Base-by-base conservation (phyloP, 2,113 vertebrate species). In the Anhinga rufa region DNA sequence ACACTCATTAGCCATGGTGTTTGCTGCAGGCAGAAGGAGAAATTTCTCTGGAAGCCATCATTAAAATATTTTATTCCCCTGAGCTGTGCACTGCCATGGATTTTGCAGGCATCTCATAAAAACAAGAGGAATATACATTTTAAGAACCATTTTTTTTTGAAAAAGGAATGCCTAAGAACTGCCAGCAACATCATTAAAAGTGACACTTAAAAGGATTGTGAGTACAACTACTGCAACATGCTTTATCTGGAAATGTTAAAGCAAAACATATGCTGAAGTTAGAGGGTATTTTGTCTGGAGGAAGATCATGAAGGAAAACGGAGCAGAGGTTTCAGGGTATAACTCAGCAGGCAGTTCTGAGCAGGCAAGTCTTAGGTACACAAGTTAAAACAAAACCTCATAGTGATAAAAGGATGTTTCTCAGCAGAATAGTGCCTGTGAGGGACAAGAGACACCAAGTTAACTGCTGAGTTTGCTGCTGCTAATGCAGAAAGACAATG, bases 181-280 rank as follows among this genome's bases (percentile, higher is more conserved):
- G 68, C 68, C 86, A 93, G 72, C 52, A 93, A 36, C 57, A 61
- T 84, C 80, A 82, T 94, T 89, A 76, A 76, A 93, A 96, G 68
- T 72, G 87, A 69, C 70, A 82, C 81, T 91, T 92, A 17, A 95
- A 96, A 95, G 54, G 66, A 38, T 10, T 89, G 34, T 77, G 46
- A 82, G 34, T 62, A 57, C 46, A 95, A 77, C 81, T 94, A 91
- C 81, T 90, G 65, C 70, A 96, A n/a, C 65, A 46, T 66, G 57
- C 46, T 96, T 80, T 88, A 92, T 96, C 93, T 92, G 71, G 40
- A 95, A 85, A 84, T 36, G 36, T 69, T 91, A 93, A 96, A 93
- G 78, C 49, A 91, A 96, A 97, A 76, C 80, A 85, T 34, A 85
- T 82, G 79, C 66, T 95, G 74, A 89, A 93, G 58, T 89, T 81